Conservation (phyloP, 2,797 vertebrate species). For the Girardinus metallicus region DNA sequence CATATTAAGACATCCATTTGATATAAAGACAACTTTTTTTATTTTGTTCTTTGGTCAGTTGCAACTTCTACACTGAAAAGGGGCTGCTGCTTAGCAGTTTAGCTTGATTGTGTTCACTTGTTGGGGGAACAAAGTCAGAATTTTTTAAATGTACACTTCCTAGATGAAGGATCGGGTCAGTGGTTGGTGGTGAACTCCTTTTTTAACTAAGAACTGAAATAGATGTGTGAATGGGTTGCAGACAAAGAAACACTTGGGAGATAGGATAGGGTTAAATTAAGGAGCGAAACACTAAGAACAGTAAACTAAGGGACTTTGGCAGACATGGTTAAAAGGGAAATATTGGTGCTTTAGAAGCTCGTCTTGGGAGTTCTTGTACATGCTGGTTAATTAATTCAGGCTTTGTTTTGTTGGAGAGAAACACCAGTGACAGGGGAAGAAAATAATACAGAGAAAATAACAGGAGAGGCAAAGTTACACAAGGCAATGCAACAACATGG, state of each 20-base stretch:
- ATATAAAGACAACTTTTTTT: background rate
- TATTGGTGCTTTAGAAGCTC: slow-evolving; percentile 54
- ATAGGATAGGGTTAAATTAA: slow-evolving; percentile 13
- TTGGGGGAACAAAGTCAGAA: background rate
- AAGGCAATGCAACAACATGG: slow-evolving; percentile 14
- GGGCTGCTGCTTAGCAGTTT: background rate
- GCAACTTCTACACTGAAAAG: background rate
- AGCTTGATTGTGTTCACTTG: background rate
- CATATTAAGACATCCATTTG: background rate
- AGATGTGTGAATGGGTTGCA: slow-evolving; percentile 25
- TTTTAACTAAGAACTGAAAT: background rate
- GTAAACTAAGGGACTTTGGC: slow-evolving; percentile 62
- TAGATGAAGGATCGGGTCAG: background rate
- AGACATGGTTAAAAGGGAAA: slow-evolving; percentile 35
- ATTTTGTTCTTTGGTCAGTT: background rate
- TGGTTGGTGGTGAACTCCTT: background rate
- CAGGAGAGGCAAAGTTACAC: slow-evolving; percentile 22
- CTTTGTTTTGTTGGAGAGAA: slow-evolving; percentile 73
- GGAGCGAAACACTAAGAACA: slow-evolving; percentile 1
- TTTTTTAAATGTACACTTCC: background rate
- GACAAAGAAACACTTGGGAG: slow-evolving; percentile 26
- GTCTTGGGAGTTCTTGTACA: slow-evolving; percentile 61
- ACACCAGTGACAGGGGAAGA: slow-evolving; percentile 49
- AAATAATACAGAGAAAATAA: slow-evolving; percentile 32
- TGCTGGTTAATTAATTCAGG: slow-evolving; percentile 75